Evolutionary conservation across 1,140 invertebrate species (phyloP), one percentile per base, ranked within the genome.

Genomic region (Thaumetopoea pityocampa): DNA sequence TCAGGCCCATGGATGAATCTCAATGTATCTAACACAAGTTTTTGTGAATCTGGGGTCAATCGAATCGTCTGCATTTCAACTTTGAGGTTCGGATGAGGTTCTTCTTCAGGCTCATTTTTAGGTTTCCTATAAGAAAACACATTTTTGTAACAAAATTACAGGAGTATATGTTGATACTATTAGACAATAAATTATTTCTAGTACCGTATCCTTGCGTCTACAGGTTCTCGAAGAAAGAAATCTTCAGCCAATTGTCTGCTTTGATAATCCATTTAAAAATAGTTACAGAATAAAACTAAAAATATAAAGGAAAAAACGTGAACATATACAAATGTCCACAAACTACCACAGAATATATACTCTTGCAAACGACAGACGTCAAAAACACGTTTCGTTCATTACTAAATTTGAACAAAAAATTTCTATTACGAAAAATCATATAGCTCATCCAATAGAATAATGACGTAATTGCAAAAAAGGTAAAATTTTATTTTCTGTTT

Each of bases 21-120:
- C 11, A 94, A 69, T 4, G 92, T 92, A 42, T 92, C 89, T 65
- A 92, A 87, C 7, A 93, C 87, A 51, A 89, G 73, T 55, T 91
- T 90, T 54, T 92, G 90, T 22, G 90, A 89, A 51, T 90, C 87
- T 22, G 90, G 84, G 18, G 81, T 88, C 2, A 94, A 69, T 10
- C 87, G 81, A 23, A 94, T 69, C 3, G 89, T 91, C 59, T 92
- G 91, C 66, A 94, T 80, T 72, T 93, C 91, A 40, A 92, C 90
- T 66, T 92, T 92, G 0, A 91, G 79, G 14, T 80, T 68, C 12
- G 81, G 68, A 32, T 79, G 67, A 11, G 62, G 51, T 22, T 84
- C 76, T 51, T 76, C 71, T 37, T 76, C 53, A 0, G 59, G 60
- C 30, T 78, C 69, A 42, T 83, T 70, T 64, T 85, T 84, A 12